A percentile compares a stretch with the other conserved stretches of the same genome.
These are phyloP conservation scores for Bombus difficillimus DNA, from an alignment of 1,140 invertebrate species.

Conservation along the genomic window DNA sequence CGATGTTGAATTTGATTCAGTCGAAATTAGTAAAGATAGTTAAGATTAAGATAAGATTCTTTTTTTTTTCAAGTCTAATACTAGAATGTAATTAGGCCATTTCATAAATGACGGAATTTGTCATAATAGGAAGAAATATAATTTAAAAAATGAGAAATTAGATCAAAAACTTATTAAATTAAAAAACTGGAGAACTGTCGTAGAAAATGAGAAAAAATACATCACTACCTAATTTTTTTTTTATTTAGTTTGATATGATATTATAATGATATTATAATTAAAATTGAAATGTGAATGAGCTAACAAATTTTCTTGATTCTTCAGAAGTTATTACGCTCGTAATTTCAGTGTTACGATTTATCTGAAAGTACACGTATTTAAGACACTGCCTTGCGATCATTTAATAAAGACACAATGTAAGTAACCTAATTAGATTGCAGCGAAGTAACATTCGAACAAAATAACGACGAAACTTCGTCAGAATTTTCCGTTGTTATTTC, in stretches of 20 bases:
- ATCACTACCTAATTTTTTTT: too few species aligned
- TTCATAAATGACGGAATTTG: not conserved
- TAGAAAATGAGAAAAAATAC: too few species aligned
- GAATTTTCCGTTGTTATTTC: not conserved
- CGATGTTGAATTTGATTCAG: too few species aligned
- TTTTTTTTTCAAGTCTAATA: not conserved
- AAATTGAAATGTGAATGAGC: not conserved
- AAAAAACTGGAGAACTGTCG: not conserved
- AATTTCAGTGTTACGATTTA: not conserved
- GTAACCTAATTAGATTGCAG: not conserved
- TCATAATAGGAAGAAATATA: too few species aligned
- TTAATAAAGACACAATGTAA: not conserved
- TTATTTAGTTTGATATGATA: too few species aligned
- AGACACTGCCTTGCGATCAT: constrained; percentile 56
- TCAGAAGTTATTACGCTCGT: not conserved
- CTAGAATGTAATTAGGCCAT: not conserved
- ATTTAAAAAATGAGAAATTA: not conserved
- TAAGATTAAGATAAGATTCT: too few species aligned
- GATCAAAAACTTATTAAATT: too few species aligned
- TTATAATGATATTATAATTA: too few species aligned
- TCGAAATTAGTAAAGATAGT: too few species aligned
- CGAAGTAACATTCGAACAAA: not conserved
- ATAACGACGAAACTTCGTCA: not conserved
- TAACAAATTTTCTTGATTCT: not conserved
- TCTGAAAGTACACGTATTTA: constrained; percentile 11